Evolutionary conservation across 2,113 vertebrate species (phyloP).

Genomic region (Coptodon rendalli): DNA sequence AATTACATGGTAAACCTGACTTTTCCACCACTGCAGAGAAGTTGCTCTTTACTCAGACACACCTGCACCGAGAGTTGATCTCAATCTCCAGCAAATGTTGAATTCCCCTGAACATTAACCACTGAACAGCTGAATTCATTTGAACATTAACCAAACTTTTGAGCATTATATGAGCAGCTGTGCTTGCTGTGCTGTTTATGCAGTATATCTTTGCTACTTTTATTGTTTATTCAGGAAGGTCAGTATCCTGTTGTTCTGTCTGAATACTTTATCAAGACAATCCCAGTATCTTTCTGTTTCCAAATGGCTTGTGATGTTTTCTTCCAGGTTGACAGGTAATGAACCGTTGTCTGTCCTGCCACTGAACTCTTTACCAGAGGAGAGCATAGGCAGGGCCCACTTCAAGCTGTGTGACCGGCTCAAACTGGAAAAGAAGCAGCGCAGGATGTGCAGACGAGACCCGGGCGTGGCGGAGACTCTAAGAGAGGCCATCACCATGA

Average conservation of each 20-base stretch:
- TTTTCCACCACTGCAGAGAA: constrained; percentile 5
- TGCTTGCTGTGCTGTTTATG: constrained; percentile 34
- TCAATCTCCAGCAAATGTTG: constrained; percentile 54
- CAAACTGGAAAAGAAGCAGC: constrained; percentile 97
- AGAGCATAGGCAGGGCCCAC: constrained; percentile 82
- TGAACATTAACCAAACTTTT: constrained; percentile 63
- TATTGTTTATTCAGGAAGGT: constrained; percentile 41
- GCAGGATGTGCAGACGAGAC: constrained; percentile 94
- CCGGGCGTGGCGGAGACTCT: constrained; percentile 93
- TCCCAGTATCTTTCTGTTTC: background rate
- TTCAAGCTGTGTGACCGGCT: constrained; percentile 97
- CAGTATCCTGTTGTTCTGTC: constrained; percentile 31
- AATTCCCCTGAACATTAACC: constrained; percentile 69
- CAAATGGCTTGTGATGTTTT: constrained; percentile 5
- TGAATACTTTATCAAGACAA: constrained; percentile 27
- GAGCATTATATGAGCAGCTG: constrained; percentile 26
- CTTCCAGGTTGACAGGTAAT: constrained; percentile 88
- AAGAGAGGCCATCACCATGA: constrained; percentile 95
- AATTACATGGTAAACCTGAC: background rate
- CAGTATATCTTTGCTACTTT: constrained; percentile 26
- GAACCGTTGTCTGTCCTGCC: constrained; percentile 95
- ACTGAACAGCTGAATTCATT: constrained; percentile 47
- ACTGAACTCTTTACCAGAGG: constrained; percentile 87
- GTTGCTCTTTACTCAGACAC: constrained; percentile 9
- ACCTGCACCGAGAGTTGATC: constrained; percentile 40